A percentile compares a stretch with the other conserved stretches of the same genome.
Evolutionary conservation across 2,113 vertebrate species (phyloP).

Genomic region (Nematolebias whitei): DNA sequence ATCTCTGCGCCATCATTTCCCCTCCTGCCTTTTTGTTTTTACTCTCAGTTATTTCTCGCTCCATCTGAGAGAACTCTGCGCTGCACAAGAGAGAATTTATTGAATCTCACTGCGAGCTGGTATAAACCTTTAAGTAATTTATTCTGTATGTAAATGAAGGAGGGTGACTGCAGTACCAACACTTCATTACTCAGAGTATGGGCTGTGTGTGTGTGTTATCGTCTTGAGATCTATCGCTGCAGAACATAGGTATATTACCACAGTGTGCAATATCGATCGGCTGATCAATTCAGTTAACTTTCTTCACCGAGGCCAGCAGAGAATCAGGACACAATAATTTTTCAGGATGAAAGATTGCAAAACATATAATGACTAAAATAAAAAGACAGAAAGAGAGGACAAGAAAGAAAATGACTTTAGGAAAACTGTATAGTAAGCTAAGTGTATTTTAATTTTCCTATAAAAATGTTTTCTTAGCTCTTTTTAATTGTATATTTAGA

Average conservation of each 20-base stretch:
- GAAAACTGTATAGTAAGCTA: background rate
- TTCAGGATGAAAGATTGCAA: background rate
- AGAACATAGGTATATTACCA: background rate
- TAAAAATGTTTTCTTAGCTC: too few species aligned
- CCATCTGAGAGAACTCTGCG: slow-evolving; percentile 15
- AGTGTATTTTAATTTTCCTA: background rate
- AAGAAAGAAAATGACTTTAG: background rate
- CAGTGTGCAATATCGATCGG: slow-evolving; percentile 13
- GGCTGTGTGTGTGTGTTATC: background rate
- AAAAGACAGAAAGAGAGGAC: background rate
- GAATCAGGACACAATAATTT: background rate
- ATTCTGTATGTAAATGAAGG: slow-evolving; percentile 69
- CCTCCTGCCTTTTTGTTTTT: slow-evolving; percentile 27
- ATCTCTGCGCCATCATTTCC: slow-evolving; percentile 33
- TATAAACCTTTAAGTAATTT: slow-evolving; percentile 62
- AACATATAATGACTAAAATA: too few species aligned
- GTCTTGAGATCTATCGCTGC: slow-evolving; percentile 17
- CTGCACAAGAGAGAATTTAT: slow-evolving; percentile 47
- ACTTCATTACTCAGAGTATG: slow-evolving; percentile 61
- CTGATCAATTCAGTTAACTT: slow-evolving; percentile 13
- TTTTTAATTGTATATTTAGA: too few species aligned
- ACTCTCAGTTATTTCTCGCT: slow-evolving; percentile 14
- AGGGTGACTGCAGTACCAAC: slow-evolving; percentile 41
- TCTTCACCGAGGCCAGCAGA: background rate
- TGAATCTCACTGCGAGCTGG: slow-evolving; percentile 43